Base-by-base conservation (phyloP, 2,888 invertebrate species). In the Heteromyza rotundicornis region DNA sequence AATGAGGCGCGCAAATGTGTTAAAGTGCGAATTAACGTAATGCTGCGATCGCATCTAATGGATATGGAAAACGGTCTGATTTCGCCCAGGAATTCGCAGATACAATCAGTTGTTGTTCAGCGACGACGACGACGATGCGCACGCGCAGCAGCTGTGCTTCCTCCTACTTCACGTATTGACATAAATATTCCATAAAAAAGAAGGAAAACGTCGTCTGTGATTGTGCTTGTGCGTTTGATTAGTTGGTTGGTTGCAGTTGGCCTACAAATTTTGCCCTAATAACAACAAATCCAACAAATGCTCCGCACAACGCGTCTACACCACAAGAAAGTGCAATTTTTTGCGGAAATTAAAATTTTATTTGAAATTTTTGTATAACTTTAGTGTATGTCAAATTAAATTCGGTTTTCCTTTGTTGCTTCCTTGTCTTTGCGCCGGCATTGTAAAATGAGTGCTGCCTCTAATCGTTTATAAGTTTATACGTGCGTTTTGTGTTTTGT, bases 281-380 rank as follows among this genome's bases (percentile, higher is more conserved):
- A 2, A 49, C 16, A 49, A 19, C 14, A 57, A 60, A 47, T 59
- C 59, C 58, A 70, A 73, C 74, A 71, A 77, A 77, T 77, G 78
- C 73, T 67, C 70, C 71, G 66, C 59, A 71, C 68, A 64, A 72
- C 71, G 58, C 72, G 72, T 64, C 67, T 68, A n/a, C n/a, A n/a
- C 59, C 64, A 65, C 55, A 77, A 77, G 71, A 79, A 76, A 75
- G 68, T 77, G 64, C 73, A 74, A 71, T 77, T 70, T 75, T 79
- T 79, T 73, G 74, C 75, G 68, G 77, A 79, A 74, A 75, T 76
- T 56, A 77, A 77, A 72, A 76, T 77, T 66, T 69, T 76, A 63
- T 70, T 67, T 49, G 47, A 22, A 12, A 12, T 51, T 59, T 52
- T 60, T 24, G 58, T 51, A n/a, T n/a, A n/a, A n/a, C n/a, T n/a